Conservation (phyloP, 2,888 invertebrate species). For the Thalpophila matura region DNA sequence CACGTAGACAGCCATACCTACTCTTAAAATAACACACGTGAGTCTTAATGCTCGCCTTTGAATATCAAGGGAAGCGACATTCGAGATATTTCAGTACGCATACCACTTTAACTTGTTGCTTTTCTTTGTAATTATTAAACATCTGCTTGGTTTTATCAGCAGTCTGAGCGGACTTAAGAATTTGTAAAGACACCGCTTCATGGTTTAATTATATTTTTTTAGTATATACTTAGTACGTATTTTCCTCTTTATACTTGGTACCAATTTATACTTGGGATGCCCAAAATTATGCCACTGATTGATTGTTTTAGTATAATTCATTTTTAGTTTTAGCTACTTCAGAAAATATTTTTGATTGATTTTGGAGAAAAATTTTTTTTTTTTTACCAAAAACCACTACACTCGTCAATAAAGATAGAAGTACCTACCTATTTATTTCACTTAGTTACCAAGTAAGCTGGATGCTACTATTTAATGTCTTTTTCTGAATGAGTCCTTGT, state of each 20-base stretch:
- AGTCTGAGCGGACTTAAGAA: conserved; percentile 5
- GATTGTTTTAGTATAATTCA: too few species aligned
- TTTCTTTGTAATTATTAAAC: conserved; percentile 45
- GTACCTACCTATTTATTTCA: neutral
- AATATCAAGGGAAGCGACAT: conserved; percentile 51
- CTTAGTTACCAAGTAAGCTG: neutral
- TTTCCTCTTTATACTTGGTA: too few species aligned
- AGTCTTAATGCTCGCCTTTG: conserved; percentile 41
- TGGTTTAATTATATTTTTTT: neutral
- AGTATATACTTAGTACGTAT: neutral
- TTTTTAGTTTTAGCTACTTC: too few species aligned
- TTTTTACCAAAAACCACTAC: too few species aligned
- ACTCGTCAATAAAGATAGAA: too few species aligned
- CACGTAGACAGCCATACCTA: conserved; percentile 48
- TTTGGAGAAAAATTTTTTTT: too few species aligned
- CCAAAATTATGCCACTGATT: too few species aligned
- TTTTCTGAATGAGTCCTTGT: neutral
- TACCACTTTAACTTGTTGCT: conserved; percentile 28
- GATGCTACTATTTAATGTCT: neutral
- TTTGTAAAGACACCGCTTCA: conserved; percentile 34
- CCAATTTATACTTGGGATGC: too few species aligned
- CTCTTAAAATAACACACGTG: conserved; percentile 49
- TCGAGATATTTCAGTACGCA: conserved; percentile 51
- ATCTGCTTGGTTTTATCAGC: conserved; percentile 53
- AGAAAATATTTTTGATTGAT: conserved; percentile 28